phyloP scores from a whole-genome alignment of 2,888 invertebrate genomes.

The Epsilonema sp. region DNA sequence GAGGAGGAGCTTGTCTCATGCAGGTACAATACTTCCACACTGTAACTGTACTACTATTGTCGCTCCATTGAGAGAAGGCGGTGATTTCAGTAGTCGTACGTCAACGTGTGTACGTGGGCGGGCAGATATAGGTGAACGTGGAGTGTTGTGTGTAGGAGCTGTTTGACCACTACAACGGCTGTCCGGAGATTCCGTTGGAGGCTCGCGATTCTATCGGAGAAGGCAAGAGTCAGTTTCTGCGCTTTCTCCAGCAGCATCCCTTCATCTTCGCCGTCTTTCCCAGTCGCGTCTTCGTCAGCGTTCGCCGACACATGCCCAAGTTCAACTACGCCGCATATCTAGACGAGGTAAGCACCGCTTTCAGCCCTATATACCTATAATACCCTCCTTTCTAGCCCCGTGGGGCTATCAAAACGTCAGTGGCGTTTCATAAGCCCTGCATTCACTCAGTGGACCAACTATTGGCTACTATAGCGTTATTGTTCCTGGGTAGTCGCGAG shows the following conservation, averaged over 20 bases:
- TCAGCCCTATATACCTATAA: too few relatives aligned
- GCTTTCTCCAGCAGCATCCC: conserved; percentile 20
- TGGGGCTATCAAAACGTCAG: too few relatives aligned
- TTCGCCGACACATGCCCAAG: conserved; percentile 23
- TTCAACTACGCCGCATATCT: conserved; percentile 24
- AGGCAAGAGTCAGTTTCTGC: conserved; percentile 15
- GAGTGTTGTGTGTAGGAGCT: conserved; percentile 23
- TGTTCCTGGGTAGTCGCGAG: too few relatives aligned
- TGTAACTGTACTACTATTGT: background rate
- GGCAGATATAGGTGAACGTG: too few relatives aligned
- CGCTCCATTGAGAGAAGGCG: background rate
- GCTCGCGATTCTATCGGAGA: conserved; percentile 20
- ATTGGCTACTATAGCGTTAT: too few relatives aligned
- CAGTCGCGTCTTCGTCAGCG: conserved; percentile 23
- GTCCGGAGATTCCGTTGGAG: conserved; percentile 16
- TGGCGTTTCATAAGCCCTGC: too few relatives aligned
- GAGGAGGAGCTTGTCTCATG: conserved; percentile 4
- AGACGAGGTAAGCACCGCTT: conserved; percentile 17
- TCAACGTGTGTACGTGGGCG: too few relatives aligned
- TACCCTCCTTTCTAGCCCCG: too few relatives aligned
- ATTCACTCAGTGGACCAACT: too few relatives aligned
- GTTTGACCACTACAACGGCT: conserved; percentile 19
- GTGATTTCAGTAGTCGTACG: background rate
- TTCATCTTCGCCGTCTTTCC: conserved; percentile 27
- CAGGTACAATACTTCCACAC: background rate